Base-by-base conservation (phyloP, 2,888 invertebrate species). In the Scaptomyza tumidula region DNA sequence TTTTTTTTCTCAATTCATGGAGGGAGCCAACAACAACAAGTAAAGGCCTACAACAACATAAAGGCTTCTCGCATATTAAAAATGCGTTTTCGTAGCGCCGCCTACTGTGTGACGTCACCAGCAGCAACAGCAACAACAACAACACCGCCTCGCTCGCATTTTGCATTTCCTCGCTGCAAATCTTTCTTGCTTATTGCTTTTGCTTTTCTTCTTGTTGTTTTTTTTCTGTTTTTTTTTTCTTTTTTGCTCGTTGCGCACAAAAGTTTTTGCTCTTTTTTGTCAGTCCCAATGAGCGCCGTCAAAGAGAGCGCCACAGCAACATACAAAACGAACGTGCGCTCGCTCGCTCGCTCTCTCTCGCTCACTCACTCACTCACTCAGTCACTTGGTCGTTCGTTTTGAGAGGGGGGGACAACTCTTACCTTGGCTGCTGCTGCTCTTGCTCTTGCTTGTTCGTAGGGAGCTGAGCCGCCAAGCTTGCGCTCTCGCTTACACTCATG, bases 81-180 rank as follows among this genome's bases (percentile, higher is more conserved):
- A 83, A 88, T 88, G 86, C 89, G 88, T 89, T 88, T 86, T 88
- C 81, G 81, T 76, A 69, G 89, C 87, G 55, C 87, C 87, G 87
- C 87, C 87, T 89, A 78, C 80, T 68, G 60, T 44, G 55, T 89
- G 89, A 87, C 89, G 87, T 87, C 89, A 88, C 43, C 54, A 53
- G 49, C 64, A 67, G 7, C 46, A 67, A 11, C 56, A 67, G 39
- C 67, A 78, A 44, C 73, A 45, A 55, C 53, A 48, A 33, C 58
- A 54, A 24, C 24, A 24, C 24, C 3, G 0, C 49, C 55, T 60
- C 69, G 65, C 66, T 62, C 71, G 62, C 68, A 77, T 72, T 79
- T 72, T 82, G 87, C 85, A 86, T 75, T 86, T 82, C 78, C 82
- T 84, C 44, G 29, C 61, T 69, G 78, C 73, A 63, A 75, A 53